Base-by-base conservation (phyloP, 1,140 invertebrate species). In the Drosophila lowei region DNA sequence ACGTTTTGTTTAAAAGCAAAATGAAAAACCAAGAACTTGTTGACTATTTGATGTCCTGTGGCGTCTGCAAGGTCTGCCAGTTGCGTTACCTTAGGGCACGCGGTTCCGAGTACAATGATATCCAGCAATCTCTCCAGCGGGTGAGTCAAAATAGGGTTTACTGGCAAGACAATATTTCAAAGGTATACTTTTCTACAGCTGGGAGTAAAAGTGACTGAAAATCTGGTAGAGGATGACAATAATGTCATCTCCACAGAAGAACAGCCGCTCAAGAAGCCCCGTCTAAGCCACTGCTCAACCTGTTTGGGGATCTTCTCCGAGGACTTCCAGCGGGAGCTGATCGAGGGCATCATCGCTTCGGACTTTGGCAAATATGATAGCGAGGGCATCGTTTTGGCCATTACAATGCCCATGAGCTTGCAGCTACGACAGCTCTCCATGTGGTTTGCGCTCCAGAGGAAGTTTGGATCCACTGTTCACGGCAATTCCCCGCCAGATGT, bases 271-370 rank as follows among this genome's bases (percentile, higher is more conserved):
- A 92, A 93, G 58, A 81, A 91, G 53, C 34, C 75, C n/a, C 92
- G 93, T 41, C 38, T 72, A 2, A 89, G 91, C 68, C 67, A 92
- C 5, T 96, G 95, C 76, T 73, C 93, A 0, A 91, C 92, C 7
- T 96, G 95, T 88, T 76, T 95, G 41, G 94, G 94, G 42, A 90
- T 95, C n/a, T 92, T 95, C 21, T 93, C 95, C 62, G 76, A 93
- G 62, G 74, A 91, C 6, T 89, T 90, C 61, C 89, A 93, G 61
- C 77, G 92, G 59, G 75, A 85, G 38, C 73, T 93, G 6, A 61
- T 94, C 41, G 43, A 92, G 43, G 81, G 91, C 28, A 92, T 94
- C 41, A 59, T 89, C 0, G 25, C 91, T 21, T 65, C 91, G 1
- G 79, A 90, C 23, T 89, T 92, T n/a, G 66, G 75, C 15, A 77